phyloP scores from a whole-genome alignment of 2,113 vertebrate genomes.

The Diphyllodes magnificus region DNA sequence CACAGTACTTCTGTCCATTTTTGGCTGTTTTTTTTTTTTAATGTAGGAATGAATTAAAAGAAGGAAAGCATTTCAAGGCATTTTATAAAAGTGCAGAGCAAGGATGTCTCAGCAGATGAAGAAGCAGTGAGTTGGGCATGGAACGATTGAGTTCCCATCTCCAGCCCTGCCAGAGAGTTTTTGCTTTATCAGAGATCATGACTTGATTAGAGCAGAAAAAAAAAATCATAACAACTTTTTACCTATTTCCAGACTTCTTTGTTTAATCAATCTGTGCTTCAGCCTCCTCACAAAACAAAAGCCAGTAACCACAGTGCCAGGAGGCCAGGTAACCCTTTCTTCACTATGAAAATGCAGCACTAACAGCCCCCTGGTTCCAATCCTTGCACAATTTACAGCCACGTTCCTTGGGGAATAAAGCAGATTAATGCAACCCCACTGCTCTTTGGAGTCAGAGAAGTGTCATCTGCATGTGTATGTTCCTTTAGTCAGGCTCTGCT shows the following conservation, averaged over 20 bases:
- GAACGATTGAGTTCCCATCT: fast-evolving
- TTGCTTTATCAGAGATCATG: not conserved
- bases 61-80: not conserved
- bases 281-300: not conserved
- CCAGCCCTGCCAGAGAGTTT: not conserved
- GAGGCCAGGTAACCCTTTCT: not conserved
- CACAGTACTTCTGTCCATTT: not conserved
- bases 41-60: not conserved
- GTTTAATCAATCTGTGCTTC: not conserved
- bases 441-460: not conserved
- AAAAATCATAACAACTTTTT: not conserved
- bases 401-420: not conserved
- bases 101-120: not conserved
- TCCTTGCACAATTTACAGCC: not conserved
- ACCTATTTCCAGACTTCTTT: not conserved
- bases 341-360: not conserved
- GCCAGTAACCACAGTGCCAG: not conserved
- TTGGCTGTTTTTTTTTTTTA: not conserved
- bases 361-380: not conserved
- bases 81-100: not conserved
- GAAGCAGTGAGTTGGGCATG: not conserved
- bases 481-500: not conserved
- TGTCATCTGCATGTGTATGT: not conserved
- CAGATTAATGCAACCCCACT: not conserved
- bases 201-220: not conserved